Evolutionary conservation across 1,140 invertebrate genomes (phyloP).

Genomic region (Cotesia typhae): DNA sequence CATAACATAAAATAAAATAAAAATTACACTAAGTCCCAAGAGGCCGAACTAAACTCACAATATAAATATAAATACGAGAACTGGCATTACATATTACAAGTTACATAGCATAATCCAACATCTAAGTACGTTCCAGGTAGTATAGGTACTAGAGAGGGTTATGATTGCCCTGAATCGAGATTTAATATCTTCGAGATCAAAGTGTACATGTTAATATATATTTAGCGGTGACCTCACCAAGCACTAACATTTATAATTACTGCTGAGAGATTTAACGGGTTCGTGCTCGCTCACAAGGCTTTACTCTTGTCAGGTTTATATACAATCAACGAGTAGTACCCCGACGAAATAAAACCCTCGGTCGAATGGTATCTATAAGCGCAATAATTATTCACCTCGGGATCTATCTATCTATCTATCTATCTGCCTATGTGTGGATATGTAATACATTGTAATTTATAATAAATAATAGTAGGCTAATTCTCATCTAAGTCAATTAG

Average conservation of each 20-base stretch:
- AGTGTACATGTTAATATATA: too few relatives aligned
- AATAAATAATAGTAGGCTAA: neutral
- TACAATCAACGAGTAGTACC: neutral
- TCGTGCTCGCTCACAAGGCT: neutral
- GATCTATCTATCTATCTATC: neutral
- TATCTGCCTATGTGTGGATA: too few relatives aligned
- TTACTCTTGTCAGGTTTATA: neutral
- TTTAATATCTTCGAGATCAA: too few relatives aligned
- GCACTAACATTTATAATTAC: conserved; percentile 1
- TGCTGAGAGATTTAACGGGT: neutral
- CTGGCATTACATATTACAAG: too few relatives aligned
- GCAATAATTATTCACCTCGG: too few relatives aligned
- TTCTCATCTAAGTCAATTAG: conserved; percentile 18
- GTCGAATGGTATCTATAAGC: too few relatives aligned
- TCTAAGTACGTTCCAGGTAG: too few relatives aligned
- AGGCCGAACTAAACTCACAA: too few relatives aligned
- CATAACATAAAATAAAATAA: neutral
- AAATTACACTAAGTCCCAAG: neutral
- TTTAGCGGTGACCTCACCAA: neutral
- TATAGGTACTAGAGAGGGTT: too few relatives aligned
- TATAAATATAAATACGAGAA: too few relatives aligned
- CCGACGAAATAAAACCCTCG: neutral
- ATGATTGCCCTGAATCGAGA: too few relatives aligned
- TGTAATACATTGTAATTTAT: neutral
- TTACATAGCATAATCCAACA: too few relatives aligned